Evolutionary conservation across 92 coral and sea anemone species (phyloP).

Genomic region (Zoanthus sansibaricus): DNA sequence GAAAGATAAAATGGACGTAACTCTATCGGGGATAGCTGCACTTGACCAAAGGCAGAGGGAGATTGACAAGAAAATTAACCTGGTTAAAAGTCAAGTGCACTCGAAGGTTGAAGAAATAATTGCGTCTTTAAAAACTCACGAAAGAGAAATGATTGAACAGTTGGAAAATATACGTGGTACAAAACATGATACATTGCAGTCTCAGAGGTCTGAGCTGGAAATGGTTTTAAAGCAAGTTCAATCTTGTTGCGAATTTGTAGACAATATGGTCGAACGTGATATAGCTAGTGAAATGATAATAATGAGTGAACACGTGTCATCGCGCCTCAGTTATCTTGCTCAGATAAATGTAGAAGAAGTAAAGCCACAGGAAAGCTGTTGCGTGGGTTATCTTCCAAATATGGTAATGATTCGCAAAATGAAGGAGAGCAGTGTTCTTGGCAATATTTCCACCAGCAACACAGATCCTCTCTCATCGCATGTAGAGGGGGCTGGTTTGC

Average conservation of each 20-base stretch:
- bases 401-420: constrained; percentile 70
- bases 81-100: constrained; percentile 72
- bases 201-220: constrained; percentile 67
- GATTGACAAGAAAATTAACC: constrained; percentile 69
- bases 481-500: constrained; percentile 77
- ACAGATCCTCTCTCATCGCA: constrained; percentile 75
- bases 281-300: constrained; percentile 74
- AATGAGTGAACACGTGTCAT: constrained; percentile 62
- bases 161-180: constrained; percentile 72
- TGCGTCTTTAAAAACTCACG: constrained; percentile 70
- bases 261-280: constrained; percentile 66
- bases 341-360: constrained; percentile 67
- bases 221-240: constrained; percentile 60
- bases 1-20: constrained; percentile 53
- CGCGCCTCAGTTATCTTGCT: constrained; percentile 69
- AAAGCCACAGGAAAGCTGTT: constrained; percentile 77
- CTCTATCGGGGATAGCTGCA: constrained; percentile 50
- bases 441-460: constrained; percentile 80
- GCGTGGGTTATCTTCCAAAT: constrained; percentile 83
- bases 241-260: constrained; percentile 71
- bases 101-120: constrained; percentile 71
- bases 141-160: constrained; percentile 71
- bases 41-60: constrained; percentile 71
- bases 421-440: constrained; percentile 69
- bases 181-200: constrained; percentile 73